A percentile compares a stretch with the other conserved stretches of the same genome.
Conservation (phyloP, 2,888 invertebrate species). For the Mimumesa dahlbomi region DNA sequence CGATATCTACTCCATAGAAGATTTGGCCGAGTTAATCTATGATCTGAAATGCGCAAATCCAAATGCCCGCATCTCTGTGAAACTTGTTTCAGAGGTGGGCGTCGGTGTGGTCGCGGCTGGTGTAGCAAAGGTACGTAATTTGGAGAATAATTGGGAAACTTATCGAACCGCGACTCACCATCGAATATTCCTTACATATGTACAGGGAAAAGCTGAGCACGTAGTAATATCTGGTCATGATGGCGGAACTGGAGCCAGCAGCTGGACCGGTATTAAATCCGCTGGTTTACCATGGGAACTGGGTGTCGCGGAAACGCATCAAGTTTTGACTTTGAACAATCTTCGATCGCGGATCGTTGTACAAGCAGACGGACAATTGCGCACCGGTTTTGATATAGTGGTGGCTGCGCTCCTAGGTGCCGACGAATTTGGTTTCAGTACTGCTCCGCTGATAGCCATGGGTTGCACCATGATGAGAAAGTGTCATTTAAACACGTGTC, state of each 20-base stretch:
- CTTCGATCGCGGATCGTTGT: conserved; percentile 95
- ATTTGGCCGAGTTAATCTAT: conserved; percentile 98
- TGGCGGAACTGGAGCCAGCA: conserved; percentile 99
- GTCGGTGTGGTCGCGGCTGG: conserved; percentile 99
- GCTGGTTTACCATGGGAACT: conserved; percentile 99
- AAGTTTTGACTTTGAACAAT: conserved; percentile 96
- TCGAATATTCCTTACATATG: background rate
- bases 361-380: conserved; percentile 97
- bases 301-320: conserved; percentile 99
- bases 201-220: conserved; percentile 97
- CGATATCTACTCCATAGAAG: conserved; percentile 99
- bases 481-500: conserved; percentile 99
- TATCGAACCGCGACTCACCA: background rate
- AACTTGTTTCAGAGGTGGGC: conserved; percentile 98
- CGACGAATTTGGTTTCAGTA: conserved; percentile 99
- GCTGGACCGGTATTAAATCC: conserved; percentile 99
- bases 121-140: conserved; percentile 91
- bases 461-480: conserved; percentile 99
- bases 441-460: conserved; percentile 97
- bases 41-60: conserved; percentile 99
- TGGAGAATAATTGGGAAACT: background rate
- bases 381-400: conserved; percentile 97
- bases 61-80: conserved; percentile 96
- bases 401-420: conserved; percentile 98
- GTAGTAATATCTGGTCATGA: conserved; percentile 99